phyloP scores from a whole-genome alignment of 2,888 invertebrate species.

The Acronicta alni region DNA sequence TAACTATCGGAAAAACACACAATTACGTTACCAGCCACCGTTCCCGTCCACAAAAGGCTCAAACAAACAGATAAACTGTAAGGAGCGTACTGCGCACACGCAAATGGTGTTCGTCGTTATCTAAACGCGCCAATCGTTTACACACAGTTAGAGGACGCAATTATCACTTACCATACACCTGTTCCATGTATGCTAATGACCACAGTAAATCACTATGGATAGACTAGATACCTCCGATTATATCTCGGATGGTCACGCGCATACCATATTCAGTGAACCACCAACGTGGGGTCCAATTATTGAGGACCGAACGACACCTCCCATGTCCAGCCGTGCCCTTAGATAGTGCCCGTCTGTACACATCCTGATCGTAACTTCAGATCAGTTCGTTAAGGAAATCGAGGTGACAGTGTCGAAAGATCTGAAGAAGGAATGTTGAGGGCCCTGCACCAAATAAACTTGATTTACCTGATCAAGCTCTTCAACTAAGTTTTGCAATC shows the following conservation, averaged over 20 bases:
- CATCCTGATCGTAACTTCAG: slow-evolving; percentile 33
- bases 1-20: slow-evolving; percentile 53
- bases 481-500: slow-evolving; percentile 16
- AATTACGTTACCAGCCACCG: slow-evolving; percentile 38
- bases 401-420: slow-evolving; percentile 27
- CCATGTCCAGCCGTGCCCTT: slow-evolving; percentile 45
- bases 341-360: slow-evolving; percentile 25
- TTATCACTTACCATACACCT: slow-evolving; percentile 76
- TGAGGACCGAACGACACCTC: slow-evolving; percentile 51
- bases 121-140: slow-evolving; percentile 75
- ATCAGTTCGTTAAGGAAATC: slow-evolving; percentile 40
- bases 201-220: slow-evolving; percentile 56
- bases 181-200: slow-evolving; percentile 70
- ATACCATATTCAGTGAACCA: slow-evolving; percentile 48
- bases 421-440: slow-evolving; percentile 24
- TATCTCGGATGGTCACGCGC: slow-evolving; percentile 62
- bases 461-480: slow-evolving; percentile 25
- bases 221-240: slow-evolving; percentile 47
- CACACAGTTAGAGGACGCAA: slow-evolving; percentile 70
- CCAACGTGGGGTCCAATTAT: slow-evolving; percentile 63
- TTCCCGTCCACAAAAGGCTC: slow-evolving; percentile 52
- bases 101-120: slow-evolving; percentile 75
- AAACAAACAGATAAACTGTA: slow-evolving; percentile 58
- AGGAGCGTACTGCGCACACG: slow-evolving; percentile 64
- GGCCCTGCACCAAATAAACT: slow-evolving; percentile 34